phyloP scores from a whole-genome alignment of 2,888 invertebrate species.

The Mesorhabditis belari region DNA sequence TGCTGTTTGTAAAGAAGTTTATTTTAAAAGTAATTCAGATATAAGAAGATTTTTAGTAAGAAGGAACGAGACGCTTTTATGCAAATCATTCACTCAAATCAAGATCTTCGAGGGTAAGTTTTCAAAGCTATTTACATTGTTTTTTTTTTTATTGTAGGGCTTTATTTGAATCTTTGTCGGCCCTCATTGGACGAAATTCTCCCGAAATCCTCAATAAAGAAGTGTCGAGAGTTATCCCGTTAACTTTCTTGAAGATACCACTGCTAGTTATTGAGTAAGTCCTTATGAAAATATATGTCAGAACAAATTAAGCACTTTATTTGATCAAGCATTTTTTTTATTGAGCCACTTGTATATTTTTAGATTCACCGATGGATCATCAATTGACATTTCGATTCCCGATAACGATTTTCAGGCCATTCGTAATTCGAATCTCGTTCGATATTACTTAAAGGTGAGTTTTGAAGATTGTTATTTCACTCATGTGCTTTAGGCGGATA shows the following conservation, averaged over 20 bases:
- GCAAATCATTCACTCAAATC: not conserved
- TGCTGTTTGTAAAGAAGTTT: not conserved
- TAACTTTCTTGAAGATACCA: not conserved
- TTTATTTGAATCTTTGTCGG: not conserved
- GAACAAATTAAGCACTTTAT: not conserved
- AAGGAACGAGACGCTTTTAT: not conserved
- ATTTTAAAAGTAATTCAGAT: too few relatives aligned
- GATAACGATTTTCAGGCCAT: slow-evolving; percentile 22
- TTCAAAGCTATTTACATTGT: not conserved
- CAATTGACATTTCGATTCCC: slow-evolving; percentile 37
- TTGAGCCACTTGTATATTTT: slow-evolving; percentile 29
- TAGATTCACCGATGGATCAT: slow-evolving; percentile 17
- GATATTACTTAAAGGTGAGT: slow-evolving; percentile 23
- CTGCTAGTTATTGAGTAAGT: not conserved
- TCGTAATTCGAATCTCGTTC: slow-evolving; percentile 35
- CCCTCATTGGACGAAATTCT: not conserved
- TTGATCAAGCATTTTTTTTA: not conserved
- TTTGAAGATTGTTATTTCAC: not conserved
- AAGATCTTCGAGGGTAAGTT: not conserved
- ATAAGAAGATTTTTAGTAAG: not conserved
- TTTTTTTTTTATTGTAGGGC: too few relatives aligned
- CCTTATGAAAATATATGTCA: not conserved
- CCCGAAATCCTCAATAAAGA: not conserved
- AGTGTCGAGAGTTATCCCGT: not conserved
- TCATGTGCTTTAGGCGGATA: not conserved